Conservation (phyloP, 2,113 vertebrate genomes). For the Lycaon pictus region DNA sequence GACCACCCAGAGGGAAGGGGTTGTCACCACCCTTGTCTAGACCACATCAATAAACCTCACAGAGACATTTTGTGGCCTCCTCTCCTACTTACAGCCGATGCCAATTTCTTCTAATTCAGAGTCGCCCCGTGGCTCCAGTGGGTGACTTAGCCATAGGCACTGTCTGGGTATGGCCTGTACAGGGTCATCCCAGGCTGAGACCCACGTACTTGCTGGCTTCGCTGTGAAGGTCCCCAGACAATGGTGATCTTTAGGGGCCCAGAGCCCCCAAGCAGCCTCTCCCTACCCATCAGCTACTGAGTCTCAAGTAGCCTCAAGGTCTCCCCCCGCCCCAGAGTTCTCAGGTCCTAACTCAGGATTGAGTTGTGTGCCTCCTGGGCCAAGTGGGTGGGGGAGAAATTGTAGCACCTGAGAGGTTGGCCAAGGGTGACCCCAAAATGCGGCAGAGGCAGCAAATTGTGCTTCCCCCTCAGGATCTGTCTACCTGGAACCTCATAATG, state of each 20-base stretch:
- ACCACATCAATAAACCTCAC: background rate
- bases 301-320: background rate
- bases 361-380: background rate
- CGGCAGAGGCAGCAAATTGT: background rate
- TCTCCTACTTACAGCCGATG: background rate
- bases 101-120: background rate
- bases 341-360: background rate
- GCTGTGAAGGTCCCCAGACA: background rate
- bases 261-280: background rate
- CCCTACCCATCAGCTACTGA: background rate
- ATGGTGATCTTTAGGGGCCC: background rate
- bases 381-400: background rate
- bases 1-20: too few species aligned
- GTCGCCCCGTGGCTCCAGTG: background rate
- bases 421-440: background rate
- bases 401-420: background rate
- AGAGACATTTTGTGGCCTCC: background rate
- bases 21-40: background rate
- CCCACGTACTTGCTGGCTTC: background rate
- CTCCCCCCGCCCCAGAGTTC: background rate
- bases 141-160: background rate
- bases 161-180: accelerated
- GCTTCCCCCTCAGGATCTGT: background rate
- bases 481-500: background rate
- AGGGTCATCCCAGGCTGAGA: background rate